phyloP scores from a whole-genome alignment of 2,888 invertebrate species.

The Cepaea hortensis region DNA sequence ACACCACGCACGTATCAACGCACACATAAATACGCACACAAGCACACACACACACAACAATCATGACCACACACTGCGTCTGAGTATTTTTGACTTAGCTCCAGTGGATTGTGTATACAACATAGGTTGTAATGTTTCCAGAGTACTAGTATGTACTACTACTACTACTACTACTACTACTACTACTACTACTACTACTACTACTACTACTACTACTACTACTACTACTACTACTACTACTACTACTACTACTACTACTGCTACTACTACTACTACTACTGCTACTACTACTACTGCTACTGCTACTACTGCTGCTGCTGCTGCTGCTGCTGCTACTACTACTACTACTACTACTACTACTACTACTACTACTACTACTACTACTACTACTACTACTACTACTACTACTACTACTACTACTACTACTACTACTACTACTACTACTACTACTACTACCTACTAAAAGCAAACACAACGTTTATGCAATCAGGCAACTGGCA shows the following conservation, averaged over 20 bases:
- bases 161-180: neutral
- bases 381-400: slow-evolving; percentile 6
- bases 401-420: too few relatives aligned
- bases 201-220: slow-evolving; percentile 28
- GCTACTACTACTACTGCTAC: neutral
- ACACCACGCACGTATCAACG: too few relatives aligned
- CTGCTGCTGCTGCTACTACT: neutral
- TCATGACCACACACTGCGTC: too few relatives aligned
- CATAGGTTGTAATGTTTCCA: neutral
- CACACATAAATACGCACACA: too few relatives aligned
- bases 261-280: slow-evolving; percentile 9
- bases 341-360: slow-evolving; percentile 17
- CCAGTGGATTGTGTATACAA: too few relatives aligned
- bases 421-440: too few relatives aligned
- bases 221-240: slow-evolving; percentile 28
- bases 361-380: neutral
- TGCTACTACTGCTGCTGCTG: neutral
- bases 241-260: slow-evolving; percentile 20
- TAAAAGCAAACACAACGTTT: too few relatives aligned
- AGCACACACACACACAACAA: too few relatives aligned
- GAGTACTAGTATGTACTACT: neutral
- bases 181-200: neutral
- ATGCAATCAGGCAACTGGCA: too few relatives aligned
- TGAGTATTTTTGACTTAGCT: too few relatives aligned
- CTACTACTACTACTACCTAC: too few relatives aligned